Percentiles rank a stretch among this genome's conserved stretches.
Conservation (phyloP, 2,113 vertebrate genomes). For the Spheniscus mendiculus region DNA sequence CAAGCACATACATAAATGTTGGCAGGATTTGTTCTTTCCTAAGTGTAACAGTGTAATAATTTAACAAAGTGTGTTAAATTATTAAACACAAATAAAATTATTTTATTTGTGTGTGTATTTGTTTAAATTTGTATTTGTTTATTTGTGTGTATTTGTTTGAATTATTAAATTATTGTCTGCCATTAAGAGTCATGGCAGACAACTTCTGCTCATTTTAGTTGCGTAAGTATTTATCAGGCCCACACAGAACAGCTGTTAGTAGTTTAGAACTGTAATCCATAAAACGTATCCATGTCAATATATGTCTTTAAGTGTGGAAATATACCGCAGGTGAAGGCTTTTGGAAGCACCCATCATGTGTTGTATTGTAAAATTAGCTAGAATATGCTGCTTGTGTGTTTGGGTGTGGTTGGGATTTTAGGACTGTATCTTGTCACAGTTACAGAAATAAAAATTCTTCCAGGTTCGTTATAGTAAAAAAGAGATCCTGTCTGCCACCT, state of each 20-base stretch:
- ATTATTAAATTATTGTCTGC: too few species aligned
- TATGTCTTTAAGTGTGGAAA: not conserved
- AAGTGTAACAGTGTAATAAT: not conserved
- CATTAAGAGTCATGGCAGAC: too few species aligned
- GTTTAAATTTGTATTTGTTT: too few species aligned
- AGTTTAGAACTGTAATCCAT: not conserved
- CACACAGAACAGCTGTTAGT: not conserved
- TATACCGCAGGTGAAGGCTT: not conserved
- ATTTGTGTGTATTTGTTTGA: too few species aligned
- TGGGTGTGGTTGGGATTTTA: not conserved
- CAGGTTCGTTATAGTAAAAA: not conserved
- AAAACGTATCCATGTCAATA: not conserved
- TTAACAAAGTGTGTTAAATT: not conserved
- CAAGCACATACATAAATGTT: not conserved
- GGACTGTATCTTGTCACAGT: not conserved
- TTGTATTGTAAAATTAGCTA: not conserved
- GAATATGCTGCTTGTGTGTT: not conserved
- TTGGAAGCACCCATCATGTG: not conserved
- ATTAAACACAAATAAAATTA: too few species aligned
- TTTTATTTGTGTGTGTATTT: too few species aligned
- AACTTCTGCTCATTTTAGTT: too few species aligned
- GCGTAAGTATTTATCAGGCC: not conserved
- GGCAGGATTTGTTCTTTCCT: not conserved
- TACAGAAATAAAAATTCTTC: not conserved
- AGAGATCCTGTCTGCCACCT: slow-evolving; percentile 69